A percentile compares a stretch with the other conserved stretches of the same genome.
phyloP scores from a whole-genome alignment of 1,140 invertebrate genomes.

The Musca domestica region DNA sequence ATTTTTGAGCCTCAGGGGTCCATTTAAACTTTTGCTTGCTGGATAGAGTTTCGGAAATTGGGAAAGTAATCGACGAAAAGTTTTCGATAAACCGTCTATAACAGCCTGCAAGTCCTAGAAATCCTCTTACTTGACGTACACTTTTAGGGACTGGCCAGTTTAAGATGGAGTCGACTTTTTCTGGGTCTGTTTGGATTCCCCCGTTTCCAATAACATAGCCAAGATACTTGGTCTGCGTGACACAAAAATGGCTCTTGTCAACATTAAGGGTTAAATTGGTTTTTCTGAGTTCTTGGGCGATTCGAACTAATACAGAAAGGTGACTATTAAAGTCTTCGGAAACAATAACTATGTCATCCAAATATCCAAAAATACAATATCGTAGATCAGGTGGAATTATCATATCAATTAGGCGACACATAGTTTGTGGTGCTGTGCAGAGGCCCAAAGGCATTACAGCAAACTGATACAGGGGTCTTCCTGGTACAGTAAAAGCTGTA shows the following conservation, averaged over 20 bases:
- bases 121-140: slow-evolving; percentile 25
- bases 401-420: too few species aligned
- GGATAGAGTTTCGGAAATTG: neutral
- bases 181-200: too few species aligned
- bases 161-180: slow-evolving; percentile 28
- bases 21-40: neutral
- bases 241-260: slow-evolving; percentile 53
- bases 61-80: too few species aligned
- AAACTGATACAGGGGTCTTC: slow-evolving; percentile 50
- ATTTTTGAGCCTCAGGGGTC: neutral
- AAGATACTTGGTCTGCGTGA: slow-evolving; percentile 33
- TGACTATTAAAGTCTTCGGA: too few species aligned
- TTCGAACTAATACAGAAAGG: too few species aligned
- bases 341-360: too few species aligned
- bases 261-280: slow-evolving; percentile 55
- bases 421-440: too few species aligned
- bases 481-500: slow-evolving; percentile 50
- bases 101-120: slow-evolving; percentile 28
- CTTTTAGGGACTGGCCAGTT: slow-evolving; percentile 28
- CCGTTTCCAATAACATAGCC: too few species aligned
- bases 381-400: too few species aligned
- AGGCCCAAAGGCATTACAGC: slow-evolving; percentile 54
- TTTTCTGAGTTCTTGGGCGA: too few species aligned
- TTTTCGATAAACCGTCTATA: slow-evolving; percentile 29
- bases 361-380: too few species aligned